Conservation (phyloP, 2,888 invertebrate genomes). For the Leucania comma region DNA sequence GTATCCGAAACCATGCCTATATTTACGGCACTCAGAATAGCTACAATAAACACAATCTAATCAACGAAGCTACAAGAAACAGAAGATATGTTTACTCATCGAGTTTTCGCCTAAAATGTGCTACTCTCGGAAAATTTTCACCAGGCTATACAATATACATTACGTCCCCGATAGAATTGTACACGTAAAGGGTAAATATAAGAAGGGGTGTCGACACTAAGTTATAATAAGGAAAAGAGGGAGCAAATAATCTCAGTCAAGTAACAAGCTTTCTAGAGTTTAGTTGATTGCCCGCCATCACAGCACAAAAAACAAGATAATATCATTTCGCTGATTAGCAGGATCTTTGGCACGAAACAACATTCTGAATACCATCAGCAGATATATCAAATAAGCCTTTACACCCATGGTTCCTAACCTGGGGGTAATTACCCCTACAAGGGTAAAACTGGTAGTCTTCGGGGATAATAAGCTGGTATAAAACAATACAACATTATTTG, state of each 20-base stretch:
- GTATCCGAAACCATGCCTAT: too few species aligned
- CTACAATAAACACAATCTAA: conserved; percentile 8
- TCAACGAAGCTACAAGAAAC: conserved; percentile 5
- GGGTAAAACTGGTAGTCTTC: too few species aligned
- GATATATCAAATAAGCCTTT: too few species aligned
- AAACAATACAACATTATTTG: too few species aligned
- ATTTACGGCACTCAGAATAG: conserved; percentile 6
- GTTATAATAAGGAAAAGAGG: background rate
- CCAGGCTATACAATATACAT: conserved; percentile 5
- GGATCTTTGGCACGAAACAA: background rate
- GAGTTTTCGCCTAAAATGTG: conserved; percentile 13
- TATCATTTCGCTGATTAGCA: background rate
- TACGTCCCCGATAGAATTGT: conserved; percentile 28
- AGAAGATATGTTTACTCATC: conserved; percentile 27
- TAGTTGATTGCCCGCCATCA: background rate
- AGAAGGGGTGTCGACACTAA: conserved; percentile 7
- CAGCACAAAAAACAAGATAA: background rate
- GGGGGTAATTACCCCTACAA: too few species aligned
- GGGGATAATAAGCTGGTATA: too few species aligned
- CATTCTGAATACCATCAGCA: background rate
- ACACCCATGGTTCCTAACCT: too few species aligned
- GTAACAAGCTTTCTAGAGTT: background rate
- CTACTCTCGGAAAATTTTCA: conserved; percentile 10
- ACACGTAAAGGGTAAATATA: conserved; percentile 2
- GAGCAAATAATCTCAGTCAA: background rate